A percentile compares a stretch with the other conserved stretches of the same genome.
Evolutionary conservation across 1,140 invertebrate species (phyloP).

Genomic region (Drosophila bocqueti): DNA sequence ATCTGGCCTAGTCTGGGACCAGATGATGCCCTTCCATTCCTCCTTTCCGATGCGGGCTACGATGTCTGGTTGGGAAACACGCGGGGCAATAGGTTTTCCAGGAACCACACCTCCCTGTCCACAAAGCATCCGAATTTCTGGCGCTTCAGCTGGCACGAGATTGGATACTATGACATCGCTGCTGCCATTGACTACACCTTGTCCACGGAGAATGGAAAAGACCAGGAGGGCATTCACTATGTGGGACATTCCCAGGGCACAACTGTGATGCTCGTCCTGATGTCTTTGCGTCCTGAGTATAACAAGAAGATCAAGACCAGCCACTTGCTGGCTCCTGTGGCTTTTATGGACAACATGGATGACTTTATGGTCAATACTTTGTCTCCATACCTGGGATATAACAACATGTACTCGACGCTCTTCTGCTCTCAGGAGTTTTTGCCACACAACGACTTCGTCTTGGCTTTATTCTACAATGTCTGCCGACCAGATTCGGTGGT

Average conservation of each 20-base stretch:
- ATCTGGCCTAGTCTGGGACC: constrained; percentile 86
- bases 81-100: constrained; percentile 88
- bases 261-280: constrained; percentile 87
- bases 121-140: constrained; percentile 80
- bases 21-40: constrained; percentile 85
- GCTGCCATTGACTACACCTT: constrained; percentile 89
- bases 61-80: constrained; percentile 91
- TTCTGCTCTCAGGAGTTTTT: constrained; percentile 50
- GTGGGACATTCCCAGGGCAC: constrained; percentile 86
- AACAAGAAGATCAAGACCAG: constrained; percentile 87
- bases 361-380: constrained; percentile 26
- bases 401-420: constrained; percentile 75
- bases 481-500: constrained; percentile 83
- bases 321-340: constrained; percentile 88
- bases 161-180: constrained; percentile 89
- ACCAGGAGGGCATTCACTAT: constrained; percentile 84
- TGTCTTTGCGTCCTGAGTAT: constrained; percentile 88
- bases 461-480: constrained; percentile 76
- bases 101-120: constrained; percentile 85
- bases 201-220: constrained; percentile 74
- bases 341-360: constrained; percentile 60
- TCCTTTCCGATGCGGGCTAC: constrained; percentile 89
- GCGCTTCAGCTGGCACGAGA: constrained; percentile 89
- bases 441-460: constrained; percentile 59
- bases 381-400: constrained; percentile 38